phyloP scores from a whole-genome alignment of 2,888 invertebrate species.

The Auanema freiburgensis region DNA sequence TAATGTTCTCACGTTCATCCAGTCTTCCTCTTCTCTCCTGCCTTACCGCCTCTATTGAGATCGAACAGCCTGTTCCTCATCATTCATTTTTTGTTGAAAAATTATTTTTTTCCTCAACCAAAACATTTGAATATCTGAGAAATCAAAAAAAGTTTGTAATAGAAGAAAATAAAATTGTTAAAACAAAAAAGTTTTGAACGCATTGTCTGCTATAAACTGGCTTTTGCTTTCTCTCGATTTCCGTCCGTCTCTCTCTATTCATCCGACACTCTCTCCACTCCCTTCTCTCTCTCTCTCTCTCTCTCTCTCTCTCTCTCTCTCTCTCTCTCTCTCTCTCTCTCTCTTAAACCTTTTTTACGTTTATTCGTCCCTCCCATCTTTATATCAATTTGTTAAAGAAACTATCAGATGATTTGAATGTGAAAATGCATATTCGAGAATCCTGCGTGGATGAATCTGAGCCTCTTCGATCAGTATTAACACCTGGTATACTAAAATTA shows the following conservation, averaged over 20 bases:
- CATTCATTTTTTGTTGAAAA: too few relatives aligned
- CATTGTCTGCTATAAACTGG: too few relatives aligned
- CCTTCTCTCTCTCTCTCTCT: neutral
- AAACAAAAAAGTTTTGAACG: too few relatives aligned
- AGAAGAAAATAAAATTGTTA: too few relatives aligned
- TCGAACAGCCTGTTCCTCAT: too few relatives aligned
- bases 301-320: neutral
- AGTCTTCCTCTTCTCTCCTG: too few relatives aligned
- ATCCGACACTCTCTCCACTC: neutral
- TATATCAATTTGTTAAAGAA: conserved; percentile 11
- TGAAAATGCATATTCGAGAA: conserved; percentile 6
- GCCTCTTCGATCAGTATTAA: conserved; percentile 3
- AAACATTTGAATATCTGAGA: too few relatives aligned
- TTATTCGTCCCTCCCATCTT: neutral
- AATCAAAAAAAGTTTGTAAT: too few relatives aligned
- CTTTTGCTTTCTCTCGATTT: neutral
- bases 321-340: neutral
- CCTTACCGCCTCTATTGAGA: too few relatives aligned
- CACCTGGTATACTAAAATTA: too few relatives aligned
- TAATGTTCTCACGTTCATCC: too few relatives aligned
- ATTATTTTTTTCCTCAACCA: too few relatives aligned
- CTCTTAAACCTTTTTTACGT: neutral
- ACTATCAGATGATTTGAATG: conserved; percentile 7
- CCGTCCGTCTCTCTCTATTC: neutral
- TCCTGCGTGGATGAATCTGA: conserved; percentile 18